A percentile compares a stretch with the other conserved stretches of the same genome.
These are phyloP conservation scores for Ceyx margarethae DNA, from an alignment of 2,113 vertebrate species.

Conservation along the genomic window DNA sequence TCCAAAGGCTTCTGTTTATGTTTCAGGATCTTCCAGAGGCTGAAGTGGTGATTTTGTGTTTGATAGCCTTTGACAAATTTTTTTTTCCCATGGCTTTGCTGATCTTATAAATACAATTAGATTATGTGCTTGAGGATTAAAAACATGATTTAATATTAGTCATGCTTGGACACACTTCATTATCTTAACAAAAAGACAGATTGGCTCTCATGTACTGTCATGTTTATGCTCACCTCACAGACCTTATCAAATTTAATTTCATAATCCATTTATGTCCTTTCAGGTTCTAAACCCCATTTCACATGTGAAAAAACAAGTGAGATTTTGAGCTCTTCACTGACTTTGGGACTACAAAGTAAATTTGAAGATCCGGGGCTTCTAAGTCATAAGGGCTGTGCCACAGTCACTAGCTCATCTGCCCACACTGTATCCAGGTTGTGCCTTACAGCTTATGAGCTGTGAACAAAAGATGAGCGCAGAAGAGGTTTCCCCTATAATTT, in stretches of 20 bases:
- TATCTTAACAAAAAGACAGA: neutral
- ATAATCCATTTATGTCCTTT: neutral
- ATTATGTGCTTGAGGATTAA: neutral
- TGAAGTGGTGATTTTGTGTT: neutral
- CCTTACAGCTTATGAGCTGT: neutral
- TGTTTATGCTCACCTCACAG: neutral
- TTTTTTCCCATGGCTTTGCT: neutral
- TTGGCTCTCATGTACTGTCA: neutral
- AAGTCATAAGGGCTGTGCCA: neutral
- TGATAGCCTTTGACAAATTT: neutral
- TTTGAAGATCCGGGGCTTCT: neutral
- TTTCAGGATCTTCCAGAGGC: neutral
- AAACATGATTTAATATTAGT: neutral
- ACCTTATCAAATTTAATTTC: neutral
- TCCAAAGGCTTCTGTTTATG: neutral
- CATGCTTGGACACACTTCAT: neutral
- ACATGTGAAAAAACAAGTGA: neutral
- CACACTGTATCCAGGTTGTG: neutral
- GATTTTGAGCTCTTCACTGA: neutral
- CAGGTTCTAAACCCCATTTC: neutral
- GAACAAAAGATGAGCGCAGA: neutral
- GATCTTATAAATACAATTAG: constrained; percentile 36
- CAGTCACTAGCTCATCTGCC: neutral
- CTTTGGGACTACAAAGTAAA: neutral
- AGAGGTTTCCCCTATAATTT: neutral